Evolutionary conservation across 2,113 vertebrate genomes (phyloP).

Genomic region (Sylvia atricapilla): DNA sequence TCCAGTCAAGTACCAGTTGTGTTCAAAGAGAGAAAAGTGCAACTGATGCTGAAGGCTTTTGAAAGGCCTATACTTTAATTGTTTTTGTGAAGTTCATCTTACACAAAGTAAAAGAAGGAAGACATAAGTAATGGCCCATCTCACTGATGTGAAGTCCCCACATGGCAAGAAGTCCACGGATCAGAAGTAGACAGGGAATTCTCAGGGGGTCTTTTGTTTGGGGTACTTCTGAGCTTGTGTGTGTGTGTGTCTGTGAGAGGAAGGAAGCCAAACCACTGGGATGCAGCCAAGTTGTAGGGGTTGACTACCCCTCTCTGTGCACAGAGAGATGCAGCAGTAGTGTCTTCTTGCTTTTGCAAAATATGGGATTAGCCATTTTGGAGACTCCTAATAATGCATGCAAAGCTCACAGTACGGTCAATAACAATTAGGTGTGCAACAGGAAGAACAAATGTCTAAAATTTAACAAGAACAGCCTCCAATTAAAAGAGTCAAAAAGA

Average conservation of each 20-base stretch:
- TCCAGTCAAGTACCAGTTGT: background rate
- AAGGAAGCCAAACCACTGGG: background rate
- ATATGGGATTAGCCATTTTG: background rate
- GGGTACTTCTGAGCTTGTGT: background rate
- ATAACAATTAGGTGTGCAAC: background rate
- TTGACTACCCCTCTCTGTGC: background rate
- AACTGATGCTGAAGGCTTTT: background rate
- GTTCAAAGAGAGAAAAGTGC: background rate
- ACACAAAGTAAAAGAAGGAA: background rate
- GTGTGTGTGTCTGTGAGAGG: background rate
- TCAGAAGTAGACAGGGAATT: background rate
- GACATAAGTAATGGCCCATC: background rate
- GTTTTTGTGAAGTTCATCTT: background rate
- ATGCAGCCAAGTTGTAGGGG: background rate
- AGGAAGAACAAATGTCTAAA: background rate
- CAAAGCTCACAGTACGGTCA: background rate
- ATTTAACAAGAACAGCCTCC: background rate
- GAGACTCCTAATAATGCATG: background rate
- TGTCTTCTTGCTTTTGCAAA: background rate
- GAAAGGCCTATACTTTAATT: background rate
- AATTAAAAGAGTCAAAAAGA: background rate
- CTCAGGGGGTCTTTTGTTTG: background rate
- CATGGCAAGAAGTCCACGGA: background rate
- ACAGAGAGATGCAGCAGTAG: background rate
- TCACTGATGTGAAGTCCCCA: background rate